Conservation (phyloP, 2,113 vertebrate species). For the Lethenteron reissneri region DNA sequence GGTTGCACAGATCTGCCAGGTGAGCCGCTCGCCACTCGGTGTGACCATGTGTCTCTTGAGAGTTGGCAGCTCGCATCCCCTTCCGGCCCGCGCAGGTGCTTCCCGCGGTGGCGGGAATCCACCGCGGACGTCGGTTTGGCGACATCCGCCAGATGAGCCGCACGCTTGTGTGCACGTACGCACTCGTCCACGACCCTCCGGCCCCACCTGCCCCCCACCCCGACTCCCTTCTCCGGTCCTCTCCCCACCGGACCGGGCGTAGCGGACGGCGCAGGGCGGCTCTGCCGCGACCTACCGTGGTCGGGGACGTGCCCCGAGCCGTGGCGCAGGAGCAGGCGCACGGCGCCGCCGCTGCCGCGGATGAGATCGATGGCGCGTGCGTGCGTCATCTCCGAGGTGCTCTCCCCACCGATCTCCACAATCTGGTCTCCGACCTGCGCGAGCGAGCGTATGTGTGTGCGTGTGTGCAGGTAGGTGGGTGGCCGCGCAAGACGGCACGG, state of each 20-base stretch:
- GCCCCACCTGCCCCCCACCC: neutral
- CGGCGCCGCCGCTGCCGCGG: constrained; percentile 73
- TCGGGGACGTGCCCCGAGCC: constrained; percentile 79
- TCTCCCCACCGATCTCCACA: constrained; percentile 89
- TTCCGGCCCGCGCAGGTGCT: neutral
- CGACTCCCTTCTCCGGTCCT: neutral
- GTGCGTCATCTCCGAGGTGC: constrained; percentile 90
- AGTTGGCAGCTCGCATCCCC: no score
- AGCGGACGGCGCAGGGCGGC: no score
- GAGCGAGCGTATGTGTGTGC: neutral
- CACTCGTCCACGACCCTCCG: neutral
- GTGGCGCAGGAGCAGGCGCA: constrained; percentile 60
- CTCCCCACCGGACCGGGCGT: no score
- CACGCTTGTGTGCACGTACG: constrained; percentile 1
- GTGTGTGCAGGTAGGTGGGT: no score
- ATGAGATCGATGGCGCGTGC: constrained; percentile 91
- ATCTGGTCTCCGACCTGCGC: constrained; percentile 88
- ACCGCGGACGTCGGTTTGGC: neutral
- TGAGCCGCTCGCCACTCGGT: no score
- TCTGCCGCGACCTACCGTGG: constrained; percentile 36
- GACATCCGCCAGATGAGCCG: no score
- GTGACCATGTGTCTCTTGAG: no score
- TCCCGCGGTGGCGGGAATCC: neutral
- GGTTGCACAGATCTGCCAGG: no score
- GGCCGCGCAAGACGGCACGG: no score